Percentiles rank a stretch among this genome's conserved stretches.
Evolutionary conservation across 2,888 invertebrate genomes (phyloP).

Genomic region (Tricholauxania praeusta): DNA sequence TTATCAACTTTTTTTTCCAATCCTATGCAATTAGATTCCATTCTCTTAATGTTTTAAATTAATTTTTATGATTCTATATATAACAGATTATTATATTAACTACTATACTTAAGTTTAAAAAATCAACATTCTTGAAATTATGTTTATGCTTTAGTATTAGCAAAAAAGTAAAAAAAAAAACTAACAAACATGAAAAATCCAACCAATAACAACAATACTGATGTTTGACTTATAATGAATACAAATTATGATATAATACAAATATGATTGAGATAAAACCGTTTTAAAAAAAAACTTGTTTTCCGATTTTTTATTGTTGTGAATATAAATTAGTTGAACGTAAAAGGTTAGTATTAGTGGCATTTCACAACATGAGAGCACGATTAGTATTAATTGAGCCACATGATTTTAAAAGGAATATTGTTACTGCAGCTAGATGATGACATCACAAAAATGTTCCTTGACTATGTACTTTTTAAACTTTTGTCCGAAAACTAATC

Average conservation of each 20-base stretch:
- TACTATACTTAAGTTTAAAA: slow-evolving; percentile 43
- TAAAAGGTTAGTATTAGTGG: too few relatives aligned
- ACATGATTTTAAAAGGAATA: too few relatives aligned
- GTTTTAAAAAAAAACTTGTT: slow-evolving; percentile 12
- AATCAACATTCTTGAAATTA: slow-evolving; percentile 50
- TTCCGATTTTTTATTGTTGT: not conserved
- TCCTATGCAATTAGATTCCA: slow-evolving; percentile 12
- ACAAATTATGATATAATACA: slow-evolving; percentile 10
- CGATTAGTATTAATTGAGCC: too few relatives aligned
- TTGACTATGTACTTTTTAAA: too few relatives aligned
- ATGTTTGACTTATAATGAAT: slow-evolving; percentile 15
- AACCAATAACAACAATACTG: slow-evolving; percentile 22
- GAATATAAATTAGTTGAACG: too few relatives aligned
- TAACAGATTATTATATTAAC: slow-evolving; percentile 16
- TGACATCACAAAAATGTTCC: too few relatives aligned
- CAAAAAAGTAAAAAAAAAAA: slow-evolving; percentile 33
- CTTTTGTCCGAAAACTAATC: too few relatives aligned
- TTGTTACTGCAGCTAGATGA: too few relatives aligned
- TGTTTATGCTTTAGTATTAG: slow-evolving; percentile 40
- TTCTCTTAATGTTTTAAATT: slow-evolving; percentile 9
- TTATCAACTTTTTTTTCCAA: not conserved
- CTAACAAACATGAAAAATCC: slow-evolving; percentile 7
- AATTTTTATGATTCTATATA: slow-evolving; percentile 20
- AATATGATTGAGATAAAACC: slow-evolving; percentile 32
- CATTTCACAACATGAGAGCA: too few relatives aligned